A percentile compares a stretch with the other conserved stretches of the same genome.
phyloP scores from a whole-genome alignment of 1,140 invertebrate species.

The Hylaeus anthracinus region DNA sequence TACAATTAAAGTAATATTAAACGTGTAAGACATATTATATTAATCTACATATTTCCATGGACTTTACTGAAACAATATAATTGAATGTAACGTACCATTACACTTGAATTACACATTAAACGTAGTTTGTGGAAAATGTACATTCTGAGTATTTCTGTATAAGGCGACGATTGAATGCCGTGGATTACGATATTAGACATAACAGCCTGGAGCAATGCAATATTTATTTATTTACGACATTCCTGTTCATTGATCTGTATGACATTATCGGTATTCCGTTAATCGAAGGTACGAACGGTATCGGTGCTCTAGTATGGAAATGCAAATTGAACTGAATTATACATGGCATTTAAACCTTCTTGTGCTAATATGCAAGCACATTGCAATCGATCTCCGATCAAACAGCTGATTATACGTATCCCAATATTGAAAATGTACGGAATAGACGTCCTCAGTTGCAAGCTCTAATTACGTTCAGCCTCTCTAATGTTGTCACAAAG shows the following conservation, averaged over 20 bases:
- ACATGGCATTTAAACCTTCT: constrained; percentile 48
- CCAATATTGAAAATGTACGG: constrained; percentile 37
- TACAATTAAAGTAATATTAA: no score
- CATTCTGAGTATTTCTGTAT: no score
- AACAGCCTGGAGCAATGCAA: not conserved
- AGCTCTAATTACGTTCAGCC: constrained; percentile 49
- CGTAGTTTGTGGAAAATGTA: no score
- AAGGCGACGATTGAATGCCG: no score
- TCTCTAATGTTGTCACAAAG: constrained; percentile 38
- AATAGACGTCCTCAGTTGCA: constrained; percentile 50
- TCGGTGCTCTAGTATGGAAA: not conserved
- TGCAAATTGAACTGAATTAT: not conserved
- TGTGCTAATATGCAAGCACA: constrained; percentile 27
- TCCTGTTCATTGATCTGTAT: not conserved
- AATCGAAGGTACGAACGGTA: not conserved
- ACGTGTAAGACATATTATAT: no score
- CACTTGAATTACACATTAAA: no score
- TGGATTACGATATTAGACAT: no score
- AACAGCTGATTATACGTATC: constrained; percentile 44
- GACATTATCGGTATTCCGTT: not conserved
- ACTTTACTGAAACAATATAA: no score
- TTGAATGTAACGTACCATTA: no score
- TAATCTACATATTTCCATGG: no score
- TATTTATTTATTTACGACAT: not conserved
- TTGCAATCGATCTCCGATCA: constrained; percentile 4